Evolutionary conservation across 2,888 invertebrate genomes (phyloP), one percentile per base, ranked within the genome.

Genomic region (Ophonus ardosiacus): DNA sequence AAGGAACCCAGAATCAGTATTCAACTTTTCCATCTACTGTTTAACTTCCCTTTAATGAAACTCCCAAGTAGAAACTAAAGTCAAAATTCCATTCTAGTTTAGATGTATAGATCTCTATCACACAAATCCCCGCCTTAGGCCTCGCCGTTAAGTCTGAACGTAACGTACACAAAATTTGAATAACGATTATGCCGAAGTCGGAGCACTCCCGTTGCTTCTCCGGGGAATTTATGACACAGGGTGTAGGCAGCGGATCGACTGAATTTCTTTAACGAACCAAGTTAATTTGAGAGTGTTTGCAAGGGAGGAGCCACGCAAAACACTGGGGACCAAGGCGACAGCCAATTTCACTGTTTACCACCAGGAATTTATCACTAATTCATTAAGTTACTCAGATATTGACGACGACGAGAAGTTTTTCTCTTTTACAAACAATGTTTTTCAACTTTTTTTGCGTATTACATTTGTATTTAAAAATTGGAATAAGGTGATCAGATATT

Each of bases 211-310:
- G 63, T 63, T 21, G 10, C 63, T 63, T 63, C 63, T 13, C 61
- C 63, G 21, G 5, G 10, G 63, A 63, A 63, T 63, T 63, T 63
- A 63, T 63, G 63, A 63, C 63, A 24, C 21, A 21, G 63, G 63
- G 63, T 63, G 63, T 63, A 63, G 63, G 63, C 63, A 21, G 63
- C 24, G 63, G 63, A 63, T 63, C 63, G 63, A 63, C 21, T 63
- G 63, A 63, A 63, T 63, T 63, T 63, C 63, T 63, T 63, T 63
- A 63, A 63, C 63, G 63, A 63, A 63, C 21, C 21, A 63, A 63
- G 63, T 63, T 63, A 63, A 63, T 63, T 63, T 63, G 63, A 63
- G 63, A 24, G 63, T 63, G 63, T 63, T 63, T 63, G 63, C 24
- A 63, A 18, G 63, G 63, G 21, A 13, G 63, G 63, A 63, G 63